A percentile compares a stretch with the other conserved stretches of the same genome.
Evolutionary conservation across 1,140 invertebrate genomes (phyloP).

Genomic region (Sitophilus oryzae): DNA sequence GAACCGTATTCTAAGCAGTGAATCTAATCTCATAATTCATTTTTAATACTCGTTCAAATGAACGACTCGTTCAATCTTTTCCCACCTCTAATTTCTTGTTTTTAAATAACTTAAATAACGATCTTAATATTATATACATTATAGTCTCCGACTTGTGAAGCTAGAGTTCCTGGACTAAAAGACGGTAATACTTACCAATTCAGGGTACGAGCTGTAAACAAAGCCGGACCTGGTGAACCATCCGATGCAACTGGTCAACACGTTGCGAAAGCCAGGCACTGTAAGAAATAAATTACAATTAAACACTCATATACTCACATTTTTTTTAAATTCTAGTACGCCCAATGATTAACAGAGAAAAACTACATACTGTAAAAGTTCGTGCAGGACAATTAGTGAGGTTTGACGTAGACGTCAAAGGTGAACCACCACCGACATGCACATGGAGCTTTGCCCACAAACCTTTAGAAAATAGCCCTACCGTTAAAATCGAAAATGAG

Average conservation of each 20-base stretch:
- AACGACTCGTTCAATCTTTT: too few relatives aligned
- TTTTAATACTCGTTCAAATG: too few relatives aligned
- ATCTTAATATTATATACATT: slow-evolving; percentile 24
- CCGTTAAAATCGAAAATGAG: slow-evolving; percentile 78
- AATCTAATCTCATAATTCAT: too few relatives aligned
- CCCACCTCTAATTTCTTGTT: too few relatives aligned
- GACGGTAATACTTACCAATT: slow-evolving; percentile 94
- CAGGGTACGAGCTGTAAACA: slow-evolving; percentile 86
- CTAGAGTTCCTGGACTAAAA: slow-evolving; percentile 76
- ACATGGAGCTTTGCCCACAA: slow-evolving; percentile 76
- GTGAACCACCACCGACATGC: slow-evolving; percentile 89
- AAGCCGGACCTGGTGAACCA: slow-evolving; percentile 86
- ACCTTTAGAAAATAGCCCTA: slow-evolving; percentile 45
- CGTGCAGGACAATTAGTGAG: slow-evolving; percentile 87
- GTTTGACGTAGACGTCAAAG: slow-evolving; percentile 89
- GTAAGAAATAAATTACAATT: slow-evolving; percentile 53
- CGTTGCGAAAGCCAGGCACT: slow-evolving; percentile 80
- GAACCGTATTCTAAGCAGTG: too few relatives aligned
- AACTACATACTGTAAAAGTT: slow-evolving; percentile 81
- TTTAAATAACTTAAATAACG: too few relatives aligned
- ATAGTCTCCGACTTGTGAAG: slow-evolving; percentile 71
- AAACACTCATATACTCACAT: not conserved
- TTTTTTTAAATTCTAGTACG: slow-evolving; percentile 58
- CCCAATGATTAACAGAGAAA: slow-evolving; percentile 86
- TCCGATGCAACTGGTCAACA: slow-evolving; percentile 84